A percentile compares a stretch with the other conserved stretches of the same genome.
Conservation (phyloP, 2,113 vertebrate species). For the Nothocercus julius region DNA sequence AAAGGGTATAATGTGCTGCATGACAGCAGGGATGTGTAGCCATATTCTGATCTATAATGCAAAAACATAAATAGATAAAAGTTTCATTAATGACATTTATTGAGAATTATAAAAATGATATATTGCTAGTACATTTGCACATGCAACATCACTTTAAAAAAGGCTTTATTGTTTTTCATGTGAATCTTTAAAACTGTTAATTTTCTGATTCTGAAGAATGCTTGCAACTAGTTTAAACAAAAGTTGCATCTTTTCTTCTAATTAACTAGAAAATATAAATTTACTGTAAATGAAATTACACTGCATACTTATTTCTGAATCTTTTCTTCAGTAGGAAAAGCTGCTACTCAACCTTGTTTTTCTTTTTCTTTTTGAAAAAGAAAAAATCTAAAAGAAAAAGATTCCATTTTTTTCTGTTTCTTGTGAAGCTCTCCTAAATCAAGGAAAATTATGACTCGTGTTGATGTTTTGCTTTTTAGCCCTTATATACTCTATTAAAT, state of each 20-base stretch:
- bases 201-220: not conserved
- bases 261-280: not conserved
- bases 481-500: not conserved
- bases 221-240: not conserved
- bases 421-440: not conserved
- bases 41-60: constrained; percentile 95
- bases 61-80: constrained; percentile 60
- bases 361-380: not conserved
- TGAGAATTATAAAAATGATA: constrained; percentile 3
- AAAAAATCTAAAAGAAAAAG: not conserved
- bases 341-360: not conserved
- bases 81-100: constrained; percentile 25
- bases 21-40: constrained; percentile 98
- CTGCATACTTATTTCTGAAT: not conserved
- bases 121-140: not conserved
- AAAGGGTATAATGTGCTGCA: constrained; percentile 99
- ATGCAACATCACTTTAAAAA: not conserved
- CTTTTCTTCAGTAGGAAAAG: not conserved
- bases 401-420: not conserved
- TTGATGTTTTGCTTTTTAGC: not conserved
- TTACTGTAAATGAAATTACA: not conserved
- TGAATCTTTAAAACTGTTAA: not conserved
- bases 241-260: not conserved
- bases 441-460: not conserved
- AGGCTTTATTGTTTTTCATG: not conserved